Conservation (phyloP, 2,888 invertebrate genomes). For the Erebia epiphron region DNA sequence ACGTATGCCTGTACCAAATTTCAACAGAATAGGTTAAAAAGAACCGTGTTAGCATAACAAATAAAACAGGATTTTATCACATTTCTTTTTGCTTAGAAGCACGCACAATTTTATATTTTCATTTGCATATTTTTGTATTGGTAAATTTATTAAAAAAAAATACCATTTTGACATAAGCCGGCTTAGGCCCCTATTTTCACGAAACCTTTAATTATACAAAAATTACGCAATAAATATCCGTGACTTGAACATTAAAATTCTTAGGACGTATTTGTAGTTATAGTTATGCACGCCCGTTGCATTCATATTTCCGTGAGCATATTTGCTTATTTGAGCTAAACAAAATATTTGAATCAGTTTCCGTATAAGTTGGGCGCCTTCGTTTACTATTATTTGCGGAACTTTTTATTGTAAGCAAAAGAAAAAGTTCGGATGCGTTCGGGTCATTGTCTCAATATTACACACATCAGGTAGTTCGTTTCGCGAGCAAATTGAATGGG, state of each 20-base stretch:
- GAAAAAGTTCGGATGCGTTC: not conserved
- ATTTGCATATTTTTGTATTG: not conserved
- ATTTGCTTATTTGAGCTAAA: not conserved
- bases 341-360: not conserved
- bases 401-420: not conserved
- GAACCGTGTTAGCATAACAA: too few relatives aligned
- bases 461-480: conserved; percentile 22
- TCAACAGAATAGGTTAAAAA: too few relatives aligned
- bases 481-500: conserved; percentile 49
- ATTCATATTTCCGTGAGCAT: not conserved
- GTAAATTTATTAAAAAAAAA: not conserved
- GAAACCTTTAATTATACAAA: too few relatives aligned
- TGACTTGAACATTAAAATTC: not conserved
- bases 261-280: not conserved
- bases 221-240: not conserved
- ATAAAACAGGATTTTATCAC: too few relatives aligned
- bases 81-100: too few relatives aligned
- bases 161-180: too few relatives aligned
- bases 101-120: not conserved
- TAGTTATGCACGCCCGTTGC: not conserved
- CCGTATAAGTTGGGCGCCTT: not conserved
- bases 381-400: not conserved
- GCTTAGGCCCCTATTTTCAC: too few relatives aligned
- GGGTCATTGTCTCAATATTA: conserved; percentile 10
- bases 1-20: too few relatives aligned